These are phyloP conservation scores for Limosa lapponica DNA, from an alignment of 2,797 vertebrate species.

Conservation along the genomic window DNA sequence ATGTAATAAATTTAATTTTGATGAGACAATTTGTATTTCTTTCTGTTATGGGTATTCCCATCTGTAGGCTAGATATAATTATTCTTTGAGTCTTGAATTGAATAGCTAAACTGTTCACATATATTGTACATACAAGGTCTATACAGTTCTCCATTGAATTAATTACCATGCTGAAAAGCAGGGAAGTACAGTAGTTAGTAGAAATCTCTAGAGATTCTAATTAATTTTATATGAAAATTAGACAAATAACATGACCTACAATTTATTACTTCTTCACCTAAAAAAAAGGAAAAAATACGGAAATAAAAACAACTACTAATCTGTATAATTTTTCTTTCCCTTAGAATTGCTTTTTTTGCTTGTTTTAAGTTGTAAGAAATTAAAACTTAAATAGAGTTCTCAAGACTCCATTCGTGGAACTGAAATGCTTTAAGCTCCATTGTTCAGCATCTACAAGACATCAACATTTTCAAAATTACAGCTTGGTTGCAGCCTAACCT, in stretches of 20 bases:
- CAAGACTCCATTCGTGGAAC: neutral
- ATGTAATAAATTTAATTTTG: neutral
- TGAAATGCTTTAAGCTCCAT: neutral
- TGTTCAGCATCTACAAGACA: neutral
- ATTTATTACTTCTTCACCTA: neutral
- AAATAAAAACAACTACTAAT: neutral
- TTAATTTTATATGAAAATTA: neutral
- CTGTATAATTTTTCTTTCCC: neutral
- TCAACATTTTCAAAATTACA: neutral
- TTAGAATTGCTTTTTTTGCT: neutral
- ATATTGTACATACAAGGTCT: neutral
- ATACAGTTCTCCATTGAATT: neutral
- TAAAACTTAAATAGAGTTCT: neutral
- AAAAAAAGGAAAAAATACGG: fast-evolving
- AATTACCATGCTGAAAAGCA: neutral
- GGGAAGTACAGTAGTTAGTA: neutral
- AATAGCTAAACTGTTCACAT: neutral
- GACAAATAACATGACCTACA: neutral
- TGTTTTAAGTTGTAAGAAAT: neutral
- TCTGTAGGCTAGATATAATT: neutral
- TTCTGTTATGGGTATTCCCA: neutral
- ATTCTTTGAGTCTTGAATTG: neutral
- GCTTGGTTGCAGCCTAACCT: neutral
- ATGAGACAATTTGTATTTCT: neutral
- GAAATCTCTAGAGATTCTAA: neutral